phyloP scores from a whole-genome alignment of 2,797 vertebrate species.

The Brachymystax lenok region DNA sequence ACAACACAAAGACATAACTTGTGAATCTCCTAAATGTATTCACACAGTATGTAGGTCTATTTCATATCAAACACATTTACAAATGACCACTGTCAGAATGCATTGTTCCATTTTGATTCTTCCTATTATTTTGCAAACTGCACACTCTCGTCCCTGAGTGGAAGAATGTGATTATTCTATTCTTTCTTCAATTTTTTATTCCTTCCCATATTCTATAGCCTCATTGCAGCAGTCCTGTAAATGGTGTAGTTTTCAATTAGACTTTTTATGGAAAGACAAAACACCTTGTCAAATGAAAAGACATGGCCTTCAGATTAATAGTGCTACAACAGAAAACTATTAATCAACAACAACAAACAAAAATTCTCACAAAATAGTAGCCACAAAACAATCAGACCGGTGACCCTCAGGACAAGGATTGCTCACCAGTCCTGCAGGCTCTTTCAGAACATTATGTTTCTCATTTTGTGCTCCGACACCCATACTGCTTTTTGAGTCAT shows the following conservation, averaged over 20 bases:
- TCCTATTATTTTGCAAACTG: neutral
- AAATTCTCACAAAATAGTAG: neutral
- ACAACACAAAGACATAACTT: no score
- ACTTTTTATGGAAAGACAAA: neutral
- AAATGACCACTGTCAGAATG: no score
- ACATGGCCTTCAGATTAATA: neutral
- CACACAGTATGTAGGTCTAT: no score
- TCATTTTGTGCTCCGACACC: neutral
- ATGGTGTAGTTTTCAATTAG: neutral
- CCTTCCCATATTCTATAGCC: neutral
- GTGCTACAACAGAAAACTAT: neutral
- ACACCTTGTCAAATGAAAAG: neutral
- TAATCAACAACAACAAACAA: neutral
- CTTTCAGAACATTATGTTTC: neutral
- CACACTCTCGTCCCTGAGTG: neutral
- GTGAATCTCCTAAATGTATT: no score
- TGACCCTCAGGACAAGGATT: neutral
- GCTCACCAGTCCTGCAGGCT: neutral
- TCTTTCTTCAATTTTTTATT: slow-evolving; percentile 4
- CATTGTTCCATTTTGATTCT: no score
- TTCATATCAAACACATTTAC: no score
- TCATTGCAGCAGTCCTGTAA: neutral
- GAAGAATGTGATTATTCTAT: slow-evolving; percentile 20
- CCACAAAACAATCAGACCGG: neutral
- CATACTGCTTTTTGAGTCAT: neutral